A percentile compares a stretch with the other conserved stretches of the same genome.
Conservation (phyloP, 2,797 vertebrate genomes). For the Netta rufina region DNA sequence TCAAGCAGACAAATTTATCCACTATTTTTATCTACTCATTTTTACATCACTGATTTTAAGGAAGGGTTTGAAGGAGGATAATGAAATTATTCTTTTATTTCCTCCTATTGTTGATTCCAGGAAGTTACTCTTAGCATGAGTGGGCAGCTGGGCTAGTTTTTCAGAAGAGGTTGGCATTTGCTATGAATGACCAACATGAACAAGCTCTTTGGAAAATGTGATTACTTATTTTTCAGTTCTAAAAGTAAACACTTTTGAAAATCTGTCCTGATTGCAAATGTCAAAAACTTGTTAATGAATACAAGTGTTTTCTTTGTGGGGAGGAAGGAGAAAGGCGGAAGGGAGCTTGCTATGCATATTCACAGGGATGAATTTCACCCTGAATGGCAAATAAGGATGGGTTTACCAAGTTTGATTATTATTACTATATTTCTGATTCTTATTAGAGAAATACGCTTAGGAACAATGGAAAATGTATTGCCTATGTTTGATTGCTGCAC, state of each 20-base stretch:
- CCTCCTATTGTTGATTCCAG: background rate
- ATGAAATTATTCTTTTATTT: constrained; percentile 16
- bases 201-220: background rate
- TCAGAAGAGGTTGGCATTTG: background rate
- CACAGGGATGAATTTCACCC: background rate
- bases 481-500: constrained; percentile 26
- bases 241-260: constrained; percentile 40
- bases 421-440: constrained; percentile 27
- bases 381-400: background rate
- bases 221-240: constrained; percentile 15
- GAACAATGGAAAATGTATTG: constrained; percentile 70
- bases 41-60: background rate
- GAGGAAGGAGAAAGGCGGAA: background rate
- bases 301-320: background rate
- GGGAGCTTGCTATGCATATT: background rate
- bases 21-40: background rate
- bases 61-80: background rate
- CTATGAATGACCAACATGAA: constrained; percentile 14
- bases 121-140: background rate
- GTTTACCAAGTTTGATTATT: constrained; percentile 27
- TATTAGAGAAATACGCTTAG: constrained; percentile 55
- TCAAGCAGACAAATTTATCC: background rate
- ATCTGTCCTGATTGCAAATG: constrained; percentile 27
- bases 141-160: constrained; percentile 11
- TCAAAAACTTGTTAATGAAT: constrained; percentile 20